These are phyloP conservation scores for Leptodactylus fuscus DNA, from an alignment of 2,113 vertebrate species.

Conservation along the genomic window DNA sequence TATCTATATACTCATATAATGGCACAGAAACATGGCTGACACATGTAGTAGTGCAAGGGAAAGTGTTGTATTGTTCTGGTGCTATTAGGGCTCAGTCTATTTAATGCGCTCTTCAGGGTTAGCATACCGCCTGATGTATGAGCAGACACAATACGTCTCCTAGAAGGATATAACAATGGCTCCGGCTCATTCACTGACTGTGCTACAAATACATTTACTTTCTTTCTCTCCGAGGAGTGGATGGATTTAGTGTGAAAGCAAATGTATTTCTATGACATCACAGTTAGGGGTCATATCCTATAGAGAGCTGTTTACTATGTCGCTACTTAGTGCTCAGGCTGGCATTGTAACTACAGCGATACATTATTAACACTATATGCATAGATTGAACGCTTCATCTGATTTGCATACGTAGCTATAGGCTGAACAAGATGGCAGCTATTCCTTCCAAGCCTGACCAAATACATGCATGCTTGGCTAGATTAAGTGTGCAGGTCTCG, in stretches of 20 bases:
- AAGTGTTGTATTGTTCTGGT: not conserved
- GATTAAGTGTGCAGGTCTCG: too few relatives aligned
- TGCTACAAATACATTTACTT: not conserved
- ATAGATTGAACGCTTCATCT: too few relatives aligned
- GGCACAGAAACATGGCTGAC: not conserved
- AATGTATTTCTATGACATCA: constrained; percentile 28
- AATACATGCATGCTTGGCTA: too few relatives aligned
- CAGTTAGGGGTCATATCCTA: constrained; percentile 32
- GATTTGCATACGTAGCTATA: too few relatives aligned
- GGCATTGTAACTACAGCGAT: not conserved
- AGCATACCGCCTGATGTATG: not conserved
- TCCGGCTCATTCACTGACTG: not conserved
- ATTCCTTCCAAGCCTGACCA: too few relatives aligned
- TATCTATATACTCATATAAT: too few relatives aligned
- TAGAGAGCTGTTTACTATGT: constrained; percentile 33
- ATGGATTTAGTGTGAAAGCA: constrained; percentile 10
- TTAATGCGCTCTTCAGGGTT: not conserved
- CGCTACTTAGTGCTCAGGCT: constrained; percentile 11
- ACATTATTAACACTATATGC: constrained; percentile 1
- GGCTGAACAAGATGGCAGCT: too few relatives aligned
- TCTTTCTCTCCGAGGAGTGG: not conserved
- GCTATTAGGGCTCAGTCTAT: not conserved
- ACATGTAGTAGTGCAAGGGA: not conserved
- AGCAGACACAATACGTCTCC: not conserved
- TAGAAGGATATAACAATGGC: not conserved